Conservation (phyloP, 2,888 invertebrate genomes). For the Dryobotodes eremita region DNA sequence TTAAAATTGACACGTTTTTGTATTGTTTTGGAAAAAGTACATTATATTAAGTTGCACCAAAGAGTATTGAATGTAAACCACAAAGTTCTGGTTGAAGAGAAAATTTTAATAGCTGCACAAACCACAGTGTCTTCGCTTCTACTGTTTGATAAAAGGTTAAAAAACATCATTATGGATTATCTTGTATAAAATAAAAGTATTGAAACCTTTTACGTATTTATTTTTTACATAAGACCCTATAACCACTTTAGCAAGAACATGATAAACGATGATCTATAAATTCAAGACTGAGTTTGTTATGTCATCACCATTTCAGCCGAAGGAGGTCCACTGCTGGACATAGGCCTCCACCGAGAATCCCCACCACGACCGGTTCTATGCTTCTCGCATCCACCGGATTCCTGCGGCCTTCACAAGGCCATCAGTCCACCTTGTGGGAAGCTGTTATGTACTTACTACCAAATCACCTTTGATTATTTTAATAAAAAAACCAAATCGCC, state of each 20-base stretch:
- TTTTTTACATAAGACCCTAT: conserved; percentile 17
- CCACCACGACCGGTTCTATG: neutral
- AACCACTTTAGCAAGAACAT: neutral
- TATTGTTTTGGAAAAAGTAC: conserved; percentile 48
- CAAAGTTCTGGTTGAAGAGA: conserved; percentile 51
- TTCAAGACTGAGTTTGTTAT: neutral
- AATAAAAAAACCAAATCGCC: conserved; percentile 1
- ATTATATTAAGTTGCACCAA: conserved; percentile 68
- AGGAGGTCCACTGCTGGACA: neutral
- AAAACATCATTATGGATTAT: conserved; percentile 57
- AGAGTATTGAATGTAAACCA: conserved; percentile 63
- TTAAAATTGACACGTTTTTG: conserved; percentile 39
- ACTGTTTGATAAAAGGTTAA: conserved; percentile 62
- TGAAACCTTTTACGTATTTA: conserved; percentile 52
- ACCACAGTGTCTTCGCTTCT: conserved; percentile 64
- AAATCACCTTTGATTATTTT: neutral
- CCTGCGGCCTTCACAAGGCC: neutral
- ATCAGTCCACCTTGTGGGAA: neutral
- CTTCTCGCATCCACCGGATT: neutral
- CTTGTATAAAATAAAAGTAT: conserved; percentile 70
- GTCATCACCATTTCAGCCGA: neutral
- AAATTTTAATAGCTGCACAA: conserved; percentile 63
- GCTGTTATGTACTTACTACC: no score
- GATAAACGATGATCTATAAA: neutral
- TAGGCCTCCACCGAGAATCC: neutral